Conservation (phyloP, 2,113 vertebrate species). For the Gracilinanus agilis region DNA sequence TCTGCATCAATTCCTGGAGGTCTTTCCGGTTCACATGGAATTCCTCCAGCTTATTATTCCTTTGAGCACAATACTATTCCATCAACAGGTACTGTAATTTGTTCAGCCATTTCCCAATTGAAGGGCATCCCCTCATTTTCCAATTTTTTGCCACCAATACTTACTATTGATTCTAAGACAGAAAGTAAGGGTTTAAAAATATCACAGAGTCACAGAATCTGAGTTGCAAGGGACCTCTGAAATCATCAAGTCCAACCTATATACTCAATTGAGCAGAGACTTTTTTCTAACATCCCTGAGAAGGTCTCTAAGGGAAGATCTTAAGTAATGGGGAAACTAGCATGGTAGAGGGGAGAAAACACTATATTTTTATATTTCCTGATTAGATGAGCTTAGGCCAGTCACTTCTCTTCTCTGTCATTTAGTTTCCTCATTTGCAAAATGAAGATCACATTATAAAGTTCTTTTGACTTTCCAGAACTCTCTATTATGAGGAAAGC, state of each 20-base stretch:
- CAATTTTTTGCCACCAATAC: too few relatives aligned
- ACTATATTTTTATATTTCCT: neutral
- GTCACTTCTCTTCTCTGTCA: neutral
- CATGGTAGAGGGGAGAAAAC: neutral
- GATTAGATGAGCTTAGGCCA: neutral
- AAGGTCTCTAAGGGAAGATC: neutral
- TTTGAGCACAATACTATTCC: too few relatives aligned
- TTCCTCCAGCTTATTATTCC: too few relatives aligned
- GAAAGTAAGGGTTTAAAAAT: neutral
- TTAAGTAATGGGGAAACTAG: neutral
- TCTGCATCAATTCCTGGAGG: too few relatives aligned
- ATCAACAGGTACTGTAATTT: too few relatives aligned
- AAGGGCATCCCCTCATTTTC: too few relatives aligned
- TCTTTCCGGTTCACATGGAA: too few relatives aligned
- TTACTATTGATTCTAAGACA: too few relatives aligned
- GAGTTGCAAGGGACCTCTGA: neutral
- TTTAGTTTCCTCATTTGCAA: neutral
- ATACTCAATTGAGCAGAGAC: neutral
- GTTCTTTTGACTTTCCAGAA: neutral
- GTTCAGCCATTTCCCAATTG: too few relatives aligned
- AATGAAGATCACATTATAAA: neutral
- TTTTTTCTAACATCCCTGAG: neutral
- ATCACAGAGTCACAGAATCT: too few relatives aligned
- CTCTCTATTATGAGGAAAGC: neutral
- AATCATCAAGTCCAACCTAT: neutral